Conservation (phyloP, 1,140 invertebrate species). For the Philopotamus ludificatus region DNA sequence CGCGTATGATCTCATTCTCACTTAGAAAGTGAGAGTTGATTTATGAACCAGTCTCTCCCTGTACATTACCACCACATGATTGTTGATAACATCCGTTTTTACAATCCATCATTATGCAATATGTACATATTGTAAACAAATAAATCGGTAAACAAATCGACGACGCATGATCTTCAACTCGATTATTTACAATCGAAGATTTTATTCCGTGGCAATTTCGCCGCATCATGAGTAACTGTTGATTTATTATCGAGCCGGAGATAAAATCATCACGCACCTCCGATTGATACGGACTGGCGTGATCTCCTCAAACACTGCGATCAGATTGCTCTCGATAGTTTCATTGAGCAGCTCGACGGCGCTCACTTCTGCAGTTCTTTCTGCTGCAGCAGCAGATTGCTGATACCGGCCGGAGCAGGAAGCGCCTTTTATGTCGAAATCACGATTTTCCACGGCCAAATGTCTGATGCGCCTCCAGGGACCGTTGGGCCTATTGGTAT, state of each 20-base stretch:
- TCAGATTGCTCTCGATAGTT: no score
- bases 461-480: neutral
- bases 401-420: neutral
- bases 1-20: slow-evolving; percentile 15
- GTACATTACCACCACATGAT: slow-evolving; percentile 1
- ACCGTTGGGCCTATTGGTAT: neutral
- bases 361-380: no score
- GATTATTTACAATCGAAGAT: no score
- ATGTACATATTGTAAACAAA: neutral
- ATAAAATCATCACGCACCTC: no score
- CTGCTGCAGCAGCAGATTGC: no score
- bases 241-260: no score
- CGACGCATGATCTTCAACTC: no score
- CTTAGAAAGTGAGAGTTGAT: slow-evolving; percentile 21
- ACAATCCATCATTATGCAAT: neutral
- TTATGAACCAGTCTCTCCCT: slow-evolving; percentile 20
- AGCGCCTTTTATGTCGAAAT: neutral
- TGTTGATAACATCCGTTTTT: slow-evolving; percentile 13
- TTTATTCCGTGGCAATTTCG: no score
- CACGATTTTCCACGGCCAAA: neutral
- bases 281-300: no score
- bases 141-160: neutral
- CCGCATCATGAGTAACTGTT: no score
- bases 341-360: no score
- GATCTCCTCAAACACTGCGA: no score